phyloP scores from a whole-genome alignment of 2,797 vertebrate genomes.

The Lerista edwardsae region DNA sequence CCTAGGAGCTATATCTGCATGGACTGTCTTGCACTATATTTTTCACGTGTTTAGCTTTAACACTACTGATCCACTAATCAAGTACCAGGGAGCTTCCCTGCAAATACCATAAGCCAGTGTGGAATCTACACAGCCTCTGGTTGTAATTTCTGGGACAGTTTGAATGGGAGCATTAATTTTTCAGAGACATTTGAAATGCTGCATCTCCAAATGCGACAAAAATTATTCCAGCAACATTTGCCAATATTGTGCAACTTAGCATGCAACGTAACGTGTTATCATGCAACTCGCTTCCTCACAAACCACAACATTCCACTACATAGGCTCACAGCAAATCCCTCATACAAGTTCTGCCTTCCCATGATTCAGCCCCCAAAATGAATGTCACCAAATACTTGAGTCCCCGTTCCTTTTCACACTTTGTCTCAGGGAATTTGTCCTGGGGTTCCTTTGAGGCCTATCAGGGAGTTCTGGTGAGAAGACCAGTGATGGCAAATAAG shows the following conservation, averaged over 20 bases:
- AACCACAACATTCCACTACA: background rate
- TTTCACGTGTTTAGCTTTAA: background rate
- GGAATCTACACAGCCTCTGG: background rate
- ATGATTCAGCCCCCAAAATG: background rate
- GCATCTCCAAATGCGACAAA: background rate
- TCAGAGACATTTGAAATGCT: background rate
- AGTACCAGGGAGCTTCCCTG: background rate
- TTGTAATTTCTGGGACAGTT: background rate
- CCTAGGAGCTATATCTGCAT: background rate
- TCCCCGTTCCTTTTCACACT: background rate
- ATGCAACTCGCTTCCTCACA: background rate
- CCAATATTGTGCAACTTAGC: background rate
- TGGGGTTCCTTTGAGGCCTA: background rate
- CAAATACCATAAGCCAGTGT: background rate
- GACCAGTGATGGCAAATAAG: no score
- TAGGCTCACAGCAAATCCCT: background rate
- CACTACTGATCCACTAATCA: background rate
- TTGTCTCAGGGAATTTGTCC: background rate
- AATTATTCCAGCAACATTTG: background rate
- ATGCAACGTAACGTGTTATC: no score
- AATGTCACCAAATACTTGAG: background rate
- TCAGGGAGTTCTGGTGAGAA: no score
- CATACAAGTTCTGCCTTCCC: background rate
- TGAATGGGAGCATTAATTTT: background rate
- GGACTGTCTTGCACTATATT: background rate